A percentile compares a stretch with the other conserved stretches of the same genome.
Evolutionary conservation across 2,888 invertebrate genomes (phyloP).

Genomic region (Hylaea fasciaria): DNA sequence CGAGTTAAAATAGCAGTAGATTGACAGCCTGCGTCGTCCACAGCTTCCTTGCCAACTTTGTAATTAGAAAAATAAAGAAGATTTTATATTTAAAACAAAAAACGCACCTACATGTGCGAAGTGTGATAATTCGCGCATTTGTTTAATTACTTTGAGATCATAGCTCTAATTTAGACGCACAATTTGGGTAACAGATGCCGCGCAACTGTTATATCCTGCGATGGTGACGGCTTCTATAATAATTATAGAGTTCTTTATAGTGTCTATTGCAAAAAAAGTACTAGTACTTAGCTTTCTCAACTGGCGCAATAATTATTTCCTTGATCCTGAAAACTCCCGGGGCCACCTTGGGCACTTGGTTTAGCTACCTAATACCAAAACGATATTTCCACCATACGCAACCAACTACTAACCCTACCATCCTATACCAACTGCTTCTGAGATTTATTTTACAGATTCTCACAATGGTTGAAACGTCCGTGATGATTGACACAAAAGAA

Average conservation of each 20-base stretch:
- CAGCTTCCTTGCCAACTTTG: slow-evolving; percentile 81
- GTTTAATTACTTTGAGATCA: slow-evolving; percentile 64
- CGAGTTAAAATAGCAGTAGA: slow-evolving; percentile 73
- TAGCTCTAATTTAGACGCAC: slow-evolving; percentile 62
- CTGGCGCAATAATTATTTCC: too few species aligned
- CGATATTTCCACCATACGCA: too few species aligned
- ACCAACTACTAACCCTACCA: too few species aligned
- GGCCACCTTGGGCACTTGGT: too few species aligned
- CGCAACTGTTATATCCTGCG: slow-evolving; percentile 45
- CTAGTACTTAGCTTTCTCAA: too few species aligned
- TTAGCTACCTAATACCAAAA: too few species aligned
- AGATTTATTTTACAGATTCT: neutral
- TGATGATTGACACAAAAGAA: too few species aligned
- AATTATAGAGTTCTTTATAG: neutral
- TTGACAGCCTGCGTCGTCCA: slow-evolving; percentile 73
- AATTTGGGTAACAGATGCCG: slow-evolving; percentile 55
- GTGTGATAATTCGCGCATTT: slow-evolving; percentile 60
- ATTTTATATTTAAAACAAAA: slow-evolving; percentile 55
- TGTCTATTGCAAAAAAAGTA: too few species aligned
- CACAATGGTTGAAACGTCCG: neutral
- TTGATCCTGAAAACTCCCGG: too few species aligned
- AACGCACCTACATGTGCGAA: slow-evolving; percentile 57
- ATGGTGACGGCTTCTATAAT: slow-evolving; percentile 3
- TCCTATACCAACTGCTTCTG: too few species aligned
- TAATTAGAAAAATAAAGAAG: slow-evolving; percentile 73